Conservation (phyloP, 2,113 vertebrate species). For the Cyanoderma ruficeps region DNA sequence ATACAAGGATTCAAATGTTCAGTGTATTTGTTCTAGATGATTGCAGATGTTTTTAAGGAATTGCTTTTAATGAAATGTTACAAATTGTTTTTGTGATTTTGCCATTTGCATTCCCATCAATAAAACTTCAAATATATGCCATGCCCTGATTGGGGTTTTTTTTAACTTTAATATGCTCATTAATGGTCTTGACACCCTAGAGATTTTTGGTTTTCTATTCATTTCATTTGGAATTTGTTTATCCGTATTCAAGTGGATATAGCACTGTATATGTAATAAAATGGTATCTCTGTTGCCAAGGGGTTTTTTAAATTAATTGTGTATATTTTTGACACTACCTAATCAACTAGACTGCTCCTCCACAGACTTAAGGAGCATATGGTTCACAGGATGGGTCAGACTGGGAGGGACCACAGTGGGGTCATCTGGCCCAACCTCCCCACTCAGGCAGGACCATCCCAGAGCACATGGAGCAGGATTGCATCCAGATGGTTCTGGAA, state of each 20-base stretch:
- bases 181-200: not conserved
- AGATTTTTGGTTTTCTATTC: not conserved
- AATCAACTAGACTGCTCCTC: not conserved
- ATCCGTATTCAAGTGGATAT: not conserved
- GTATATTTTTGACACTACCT: not conserved
- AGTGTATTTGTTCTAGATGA: constrained; percentile 43
- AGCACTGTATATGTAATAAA: not conserved
- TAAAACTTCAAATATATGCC: constrained; percentile 49
- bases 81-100: constrained; percentile 19
- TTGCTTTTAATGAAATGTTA: constrained; percentile 33
- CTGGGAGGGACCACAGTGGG: not conserved
- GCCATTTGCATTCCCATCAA: constrained; percentile 37
- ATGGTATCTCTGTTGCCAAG: not conserved
- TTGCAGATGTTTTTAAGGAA: constrained; percentile 63
- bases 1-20: not conserved
- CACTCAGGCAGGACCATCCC: not conserved
- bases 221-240: not conserved
- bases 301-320: not conserved
- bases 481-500: not conserved
- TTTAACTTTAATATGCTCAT: constrained; percentile 15
- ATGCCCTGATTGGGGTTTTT: not conserved
- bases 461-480: not conserved
- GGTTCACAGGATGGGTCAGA: not conserved
- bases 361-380: not conserved
- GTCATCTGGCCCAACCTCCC: not conserved